These are phyloP conservation scores for Penaeus vannamei DNA, from an alignment of 1,140 invertebrate species.

Conservation along the genomic window DNA sequence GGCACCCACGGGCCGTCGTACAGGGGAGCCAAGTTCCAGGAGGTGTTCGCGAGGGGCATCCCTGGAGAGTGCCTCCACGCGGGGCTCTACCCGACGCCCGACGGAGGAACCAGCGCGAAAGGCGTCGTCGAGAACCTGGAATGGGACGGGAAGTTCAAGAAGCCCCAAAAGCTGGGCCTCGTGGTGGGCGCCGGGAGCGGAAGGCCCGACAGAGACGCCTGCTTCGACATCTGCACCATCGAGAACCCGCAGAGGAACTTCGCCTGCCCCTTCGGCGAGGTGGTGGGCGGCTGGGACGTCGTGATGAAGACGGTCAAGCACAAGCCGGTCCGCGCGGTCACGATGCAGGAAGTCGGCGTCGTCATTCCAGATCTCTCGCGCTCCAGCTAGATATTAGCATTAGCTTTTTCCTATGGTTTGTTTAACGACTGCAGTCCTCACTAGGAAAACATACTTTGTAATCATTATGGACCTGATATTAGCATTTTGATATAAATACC, in stretches of 20 bases:
- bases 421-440: no score
- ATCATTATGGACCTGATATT: no score
- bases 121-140: constrained; percentile 47
- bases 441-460: no score
- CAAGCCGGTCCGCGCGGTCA: constrained; percentile 42
- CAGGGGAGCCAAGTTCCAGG: constrained; percentile 51
- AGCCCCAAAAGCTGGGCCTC: constrained; percentile 19
- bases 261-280: constrained; percentile 59
- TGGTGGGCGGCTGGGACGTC: constrained; percentile 39
- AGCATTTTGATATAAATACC: no score
- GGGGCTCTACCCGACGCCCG: constrained; percentile 30
- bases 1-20: constrained; percentile 50
- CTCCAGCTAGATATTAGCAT: constrained; percentile 12
- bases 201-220: constrained; percentile 38
- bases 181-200: constrained; percentile 55
- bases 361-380: constrained; percentile 34
- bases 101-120: constrained; percentile 26
- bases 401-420: neutral
- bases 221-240: constrained; percentile 58
- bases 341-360: constrained; percentile 50
- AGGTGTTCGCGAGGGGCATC: constrained; percentile 50
- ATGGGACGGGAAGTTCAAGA: constrained; percentile 53
- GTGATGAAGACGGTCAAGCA: constrained; percentile 19
- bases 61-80: constrained; percentile 53
- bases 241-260: constrained; percentile 37